These are phyloP conservation scores for Alouatta palliata DNA, from an alignment of 2,113 vertebrate species.

Conservation along the genomic window DNA sequence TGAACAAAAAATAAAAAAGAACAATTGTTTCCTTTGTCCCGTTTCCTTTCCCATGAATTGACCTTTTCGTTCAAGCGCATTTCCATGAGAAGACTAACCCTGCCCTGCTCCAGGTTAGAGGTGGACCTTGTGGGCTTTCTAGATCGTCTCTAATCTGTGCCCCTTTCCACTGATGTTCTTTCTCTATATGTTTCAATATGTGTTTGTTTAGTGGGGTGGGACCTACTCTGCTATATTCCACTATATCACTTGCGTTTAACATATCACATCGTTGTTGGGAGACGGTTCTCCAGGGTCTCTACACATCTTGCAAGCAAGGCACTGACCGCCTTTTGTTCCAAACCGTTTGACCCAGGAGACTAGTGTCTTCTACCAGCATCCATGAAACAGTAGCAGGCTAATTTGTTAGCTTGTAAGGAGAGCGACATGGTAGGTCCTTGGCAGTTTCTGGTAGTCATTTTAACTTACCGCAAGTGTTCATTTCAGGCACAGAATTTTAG, in stretches of 20 bases:
- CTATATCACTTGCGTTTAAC: neutral
- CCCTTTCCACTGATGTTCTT: neutral
- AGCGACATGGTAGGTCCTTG: neutral
- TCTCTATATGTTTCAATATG: neutral
- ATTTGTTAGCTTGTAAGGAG: neutral
- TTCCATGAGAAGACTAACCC: neutral
- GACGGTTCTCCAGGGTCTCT: neutral
- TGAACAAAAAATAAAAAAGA: neutral
- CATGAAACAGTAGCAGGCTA: neutral
- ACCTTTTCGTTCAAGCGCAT: neutral
- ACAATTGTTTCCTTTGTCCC: neutral
- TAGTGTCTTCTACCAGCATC: neutral
- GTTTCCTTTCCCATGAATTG: neutral
- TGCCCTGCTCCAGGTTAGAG: neutral
- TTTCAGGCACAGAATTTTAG: neutral
- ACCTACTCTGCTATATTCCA: neutral
- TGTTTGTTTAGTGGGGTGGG: neutral
- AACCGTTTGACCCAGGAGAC: neutral
- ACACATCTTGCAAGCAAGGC: neutral
- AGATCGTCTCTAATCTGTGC: too few species aligned
- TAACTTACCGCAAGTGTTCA: neutral
- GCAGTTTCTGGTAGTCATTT: neutral
- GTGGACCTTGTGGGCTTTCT: neutral
- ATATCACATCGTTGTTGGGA: neutral
- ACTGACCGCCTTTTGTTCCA: neutral